These are phyloP conservation scores for Nicator chloris DNA, from an alignment of 2,113 vertebrate genomes.

Conservation along the genomic window DNA sequence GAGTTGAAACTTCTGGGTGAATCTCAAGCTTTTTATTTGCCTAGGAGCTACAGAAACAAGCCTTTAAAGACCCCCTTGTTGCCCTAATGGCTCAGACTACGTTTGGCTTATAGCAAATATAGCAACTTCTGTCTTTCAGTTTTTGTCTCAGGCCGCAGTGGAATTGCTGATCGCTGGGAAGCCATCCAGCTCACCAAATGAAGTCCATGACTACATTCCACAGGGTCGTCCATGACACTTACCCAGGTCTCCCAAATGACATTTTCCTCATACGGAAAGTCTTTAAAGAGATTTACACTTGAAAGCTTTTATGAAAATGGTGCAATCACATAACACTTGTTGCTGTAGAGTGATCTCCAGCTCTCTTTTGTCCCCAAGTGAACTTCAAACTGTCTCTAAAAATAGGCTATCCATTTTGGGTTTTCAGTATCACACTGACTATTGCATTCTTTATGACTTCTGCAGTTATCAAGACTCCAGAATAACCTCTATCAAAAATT, in stretches of 20 bases:
- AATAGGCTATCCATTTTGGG: neutral
- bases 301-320: neutral
- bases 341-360: neutral
- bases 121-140: neutral
- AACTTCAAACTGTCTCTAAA: neutral
- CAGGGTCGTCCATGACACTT: neutral
- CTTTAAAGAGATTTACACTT: constrained; percentile 34
- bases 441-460: neutral
- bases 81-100: neutral
- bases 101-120: constrained; percentile 9
- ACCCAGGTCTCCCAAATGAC: neutral
- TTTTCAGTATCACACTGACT: neutral
- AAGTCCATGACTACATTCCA: constrained; percentile 4
- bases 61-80: neutral
- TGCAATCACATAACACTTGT: neutral
- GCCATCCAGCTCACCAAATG: neutral
- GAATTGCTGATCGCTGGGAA: constrained; percentile 36
- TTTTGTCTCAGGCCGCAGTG: neutral
- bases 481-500: neutral
- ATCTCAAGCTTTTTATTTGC: neutral
- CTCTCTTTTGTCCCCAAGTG: neutral
- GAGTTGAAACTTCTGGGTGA: neutral
- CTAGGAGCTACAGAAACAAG: neutral
- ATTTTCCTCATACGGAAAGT: constrained; percentile 1
- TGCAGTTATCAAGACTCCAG: neutral